Percentiles rank a stretch among this genome's conserved stretches.
Conservation (phyloP, 2,797 vertebrate species). For the Lepus oiostolus region DNA sequence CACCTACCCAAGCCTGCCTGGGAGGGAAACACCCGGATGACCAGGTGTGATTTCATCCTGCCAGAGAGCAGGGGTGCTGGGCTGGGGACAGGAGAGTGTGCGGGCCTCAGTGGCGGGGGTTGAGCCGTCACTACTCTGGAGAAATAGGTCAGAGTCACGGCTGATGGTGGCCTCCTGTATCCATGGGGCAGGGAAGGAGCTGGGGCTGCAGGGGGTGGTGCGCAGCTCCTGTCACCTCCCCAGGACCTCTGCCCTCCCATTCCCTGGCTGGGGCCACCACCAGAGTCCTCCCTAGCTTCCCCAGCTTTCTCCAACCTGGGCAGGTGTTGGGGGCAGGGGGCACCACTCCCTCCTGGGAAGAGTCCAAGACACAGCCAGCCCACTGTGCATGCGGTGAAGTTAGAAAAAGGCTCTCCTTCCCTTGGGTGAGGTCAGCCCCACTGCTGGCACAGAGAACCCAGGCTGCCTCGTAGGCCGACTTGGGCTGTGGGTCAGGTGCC, state of each 20-base stretch:
- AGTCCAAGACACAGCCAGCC: background rate
- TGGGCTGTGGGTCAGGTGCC: background rate
- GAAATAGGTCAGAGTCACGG: background rate
- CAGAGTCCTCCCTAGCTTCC: background rate
- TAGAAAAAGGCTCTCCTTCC: background rate
- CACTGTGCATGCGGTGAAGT: background rate
- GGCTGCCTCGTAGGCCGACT: background rate
- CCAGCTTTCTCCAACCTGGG: background rate
- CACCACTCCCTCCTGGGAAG: background rate
- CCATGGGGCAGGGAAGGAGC: background rate
- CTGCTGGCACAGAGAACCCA: background rate
- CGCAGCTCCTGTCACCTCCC: no score
- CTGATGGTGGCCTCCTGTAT: background rate
- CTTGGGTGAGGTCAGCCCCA: no score
- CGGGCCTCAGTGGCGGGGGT: rapidly evolving
- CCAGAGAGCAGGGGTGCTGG: background rate
- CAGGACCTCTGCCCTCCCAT: background rate
- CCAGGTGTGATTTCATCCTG: background rate
- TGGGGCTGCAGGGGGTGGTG: background rate
- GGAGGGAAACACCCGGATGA: background rate
- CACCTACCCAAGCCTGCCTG: background rate
- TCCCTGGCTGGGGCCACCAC: background rate
- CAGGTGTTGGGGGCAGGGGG: background rate
- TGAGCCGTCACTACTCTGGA: background rate
- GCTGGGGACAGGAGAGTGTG: background rate